phyloP scores from a whole-genome alignment of 2,888 invertebrate genomes.

The Stenotaenia linearis region DNA sequence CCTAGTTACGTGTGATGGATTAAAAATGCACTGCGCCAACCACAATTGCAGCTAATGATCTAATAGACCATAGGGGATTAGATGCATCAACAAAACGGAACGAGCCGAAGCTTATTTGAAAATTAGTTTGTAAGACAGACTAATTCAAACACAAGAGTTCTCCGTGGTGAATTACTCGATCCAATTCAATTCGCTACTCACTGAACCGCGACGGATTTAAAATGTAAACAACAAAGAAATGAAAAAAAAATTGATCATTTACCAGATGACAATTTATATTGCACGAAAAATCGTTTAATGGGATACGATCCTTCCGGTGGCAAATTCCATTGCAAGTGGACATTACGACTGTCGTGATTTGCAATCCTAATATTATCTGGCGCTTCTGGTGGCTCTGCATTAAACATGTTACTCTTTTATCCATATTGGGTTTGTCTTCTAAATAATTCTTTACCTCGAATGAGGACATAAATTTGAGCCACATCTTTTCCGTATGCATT shows the following conservation, averaged over 20 bases:
- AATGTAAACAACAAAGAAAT: not conserved
- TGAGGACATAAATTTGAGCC: not conserved
- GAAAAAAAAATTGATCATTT: not conserved
- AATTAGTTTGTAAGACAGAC: not conserved
- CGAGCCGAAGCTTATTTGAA: not conserved
- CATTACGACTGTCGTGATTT: constrained; percentile 33
- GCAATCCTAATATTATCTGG: constrained; percentile 35
- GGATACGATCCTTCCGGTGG: constrained; percentile 32
- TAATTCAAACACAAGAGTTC: not conserved
- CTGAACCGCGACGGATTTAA: not conserved
- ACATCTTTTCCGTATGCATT: constrained; percentile 27
- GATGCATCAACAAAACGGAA: not conserved
- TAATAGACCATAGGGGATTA: not conserved
- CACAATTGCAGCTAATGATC: constrained; percentile 10
- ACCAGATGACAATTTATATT: constrained; percentile 36
- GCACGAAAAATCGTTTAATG: constrained; percentile 33
- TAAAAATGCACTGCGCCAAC: not conserved
- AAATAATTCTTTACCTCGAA: constrained; percentile 8
- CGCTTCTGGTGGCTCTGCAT: constrained; percentile 35
- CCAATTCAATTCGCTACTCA: not conserved
- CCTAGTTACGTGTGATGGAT: not conserved
- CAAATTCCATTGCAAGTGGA: constrained; percentile 32
- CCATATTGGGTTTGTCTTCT: not conserved
- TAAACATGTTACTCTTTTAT: not conserved
- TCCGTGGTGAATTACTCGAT: not conserved